Evolutionary conservation across 2,797 vertebrate species (phyloP).

Genomic region (Tauraco hartlaubi): DNA sequence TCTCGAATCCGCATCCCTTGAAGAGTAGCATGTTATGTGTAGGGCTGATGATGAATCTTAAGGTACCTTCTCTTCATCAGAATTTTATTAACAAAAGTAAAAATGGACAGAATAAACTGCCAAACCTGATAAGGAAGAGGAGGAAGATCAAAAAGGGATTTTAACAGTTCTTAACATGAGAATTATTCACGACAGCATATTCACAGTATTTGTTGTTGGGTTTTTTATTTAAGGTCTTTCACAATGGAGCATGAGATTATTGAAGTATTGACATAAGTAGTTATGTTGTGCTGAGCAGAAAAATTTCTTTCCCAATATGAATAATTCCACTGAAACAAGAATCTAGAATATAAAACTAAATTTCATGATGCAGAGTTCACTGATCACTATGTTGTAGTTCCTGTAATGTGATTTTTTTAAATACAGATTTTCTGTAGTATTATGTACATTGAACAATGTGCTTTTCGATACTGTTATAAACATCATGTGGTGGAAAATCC

Average conservation of each 20-base stretch:
- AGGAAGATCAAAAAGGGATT: constrained; percentile 80
- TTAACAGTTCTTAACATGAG: constrained; percentile 79
- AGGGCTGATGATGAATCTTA: constrained; percentile 84
- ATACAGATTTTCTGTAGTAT: constrained; percentile 73
- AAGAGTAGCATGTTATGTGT: constrained; percentile 92
- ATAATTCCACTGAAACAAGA: constrained; percentile 71
- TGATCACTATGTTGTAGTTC: constrained; percentile 73
- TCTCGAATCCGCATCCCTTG: constrained; percentile 83
- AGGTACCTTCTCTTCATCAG: constrained; percentile 75
- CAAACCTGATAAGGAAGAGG: constrained; percentile 82
- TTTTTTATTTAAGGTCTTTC: constrained; percentile 80
- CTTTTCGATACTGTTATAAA: constrained; percentile 75
- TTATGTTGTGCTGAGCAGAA: constrained; percentile 71
- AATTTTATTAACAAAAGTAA: constrained; percentile 79
- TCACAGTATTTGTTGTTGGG: constrained; percentile 66
- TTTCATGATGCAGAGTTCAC: constrained; percentile 68
- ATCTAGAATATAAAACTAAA: constrained; percentile 62
- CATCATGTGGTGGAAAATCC: constrained; percentile 72
- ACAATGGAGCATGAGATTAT: constrained; percentile 76
- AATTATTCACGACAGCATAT: constrained; percentile 75
- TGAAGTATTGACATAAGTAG: constrained; percentile 68
- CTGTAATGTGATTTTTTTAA: constrained; percentile 71
- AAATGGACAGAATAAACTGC: constrained; percentile 91
- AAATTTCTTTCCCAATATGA: constrained; percentile 57
- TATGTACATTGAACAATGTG: constrained; percentile 76